A percentile compares a stretch with the other conserved stretches of the same genome.
Conservation (phyloP, 1,140 invertebrate species). For the Leptinotarsa defecta region DNA sequence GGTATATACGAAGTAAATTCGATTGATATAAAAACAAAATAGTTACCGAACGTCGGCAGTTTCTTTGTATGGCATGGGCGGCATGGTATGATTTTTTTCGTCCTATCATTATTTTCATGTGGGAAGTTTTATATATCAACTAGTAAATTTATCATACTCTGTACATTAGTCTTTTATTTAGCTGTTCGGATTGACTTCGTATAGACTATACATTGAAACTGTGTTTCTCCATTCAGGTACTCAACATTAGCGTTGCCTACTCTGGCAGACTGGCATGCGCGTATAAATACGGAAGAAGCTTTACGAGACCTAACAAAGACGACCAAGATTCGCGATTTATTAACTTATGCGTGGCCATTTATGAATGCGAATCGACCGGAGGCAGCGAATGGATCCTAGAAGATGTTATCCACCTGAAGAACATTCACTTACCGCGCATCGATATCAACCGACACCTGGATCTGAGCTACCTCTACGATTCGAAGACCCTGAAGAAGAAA, state of each 20-base stretch:
- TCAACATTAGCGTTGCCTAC: conserved; percentile 96
- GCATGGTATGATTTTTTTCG: too few relatives aligned
- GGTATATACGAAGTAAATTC: too few relatives aligned
- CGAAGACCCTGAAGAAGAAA: conserved; percentile 78
- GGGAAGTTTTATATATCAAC: too few relatives aligned
- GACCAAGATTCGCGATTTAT: conserved; percentile 86
- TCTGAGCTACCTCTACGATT: conserved; percentile 81
- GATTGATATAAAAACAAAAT: too few relatives aligned
- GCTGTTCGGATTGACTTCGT: too few relatives aligned
- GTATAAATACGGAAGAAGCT: conserved; percentile 88
- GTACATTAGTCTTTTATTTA: too few relatives aligned
- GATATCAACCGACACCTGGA: conserved; percentile 80
- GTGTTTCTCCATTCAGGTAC: conserved; percentile 57
- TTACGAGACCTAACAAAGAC: conserved; percentile 75
- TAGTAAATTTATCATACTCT: too few relatives aligned
- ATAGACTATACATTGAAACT: too few relatives aligned
- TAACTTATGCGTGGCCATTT: conserved; percentile 95
- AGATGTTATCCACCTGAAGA: conserved; percentile 90
- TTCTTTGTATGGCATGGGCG: too few relatives aligned
- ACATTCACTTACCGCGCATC: conserved; percentile 82
- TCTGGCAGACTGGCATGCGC: conserved; percentile 95
- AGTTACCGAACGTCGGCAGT: too few relatives aligned
- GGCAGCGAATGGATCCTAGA: conserved; percentile 99
- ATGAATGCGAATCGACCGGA: conserved; percentile 98
- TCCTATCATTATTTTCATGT: too few relatives aligned